Conservation (phyloP, 2,113 vertebrate genomes). For the Grus americana region DNA sequence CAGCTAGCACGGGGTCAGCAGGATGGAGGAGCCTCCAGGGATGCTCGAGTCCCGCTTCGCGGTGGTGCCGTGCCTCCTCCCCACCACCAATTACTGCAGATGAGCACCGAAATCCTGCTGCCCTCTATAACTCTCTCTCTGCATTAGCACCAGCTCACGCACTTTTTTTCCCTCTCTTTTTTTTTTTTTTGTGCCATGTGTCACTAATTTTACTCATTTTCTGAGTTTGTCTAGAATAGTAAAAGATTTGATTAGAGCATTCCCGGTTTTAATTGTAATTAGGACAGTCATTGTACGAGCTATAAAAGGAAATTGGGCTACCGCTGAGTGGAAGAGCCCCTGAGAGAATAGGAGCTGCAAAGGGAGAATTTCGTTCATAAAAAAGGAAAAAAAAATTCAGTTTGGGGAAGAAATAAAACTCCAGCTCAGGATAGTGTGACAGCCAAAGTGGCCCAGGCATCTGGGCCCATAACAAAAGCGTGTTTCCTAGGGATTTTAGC, state of each 20-base stretch:
- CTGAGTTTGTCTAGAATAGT: constrained; percentile 65
- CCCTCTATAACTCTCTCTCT: constrained; percentile 23
- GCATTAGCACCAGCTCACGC: neutral
- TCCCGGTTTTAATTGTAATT: constrained; percentile 69
- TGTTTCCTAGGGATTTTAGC: neutral
- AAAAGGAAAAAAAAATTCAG: neutral
- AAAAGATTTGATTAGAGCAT: constrained; percentile 70
- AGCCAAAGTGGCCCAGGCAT: neutral
- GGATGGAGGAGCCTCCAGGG: constrained; percentile 26
- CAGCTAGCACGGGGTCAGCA: neutral
- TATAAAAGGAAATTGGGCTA: constrained; percentile 73
- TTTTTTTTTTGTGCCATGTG: neutral
- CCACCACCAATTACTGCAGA: neutral
- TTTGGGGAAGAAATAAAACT: constrained; percentile 19
- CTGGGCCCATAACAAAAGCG: neutral
- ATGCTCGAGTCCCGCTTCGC: neutral
- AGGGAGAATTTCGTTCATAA: constrained; percentile 56
- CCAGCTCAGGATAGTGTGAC: constrained; percentile 10
- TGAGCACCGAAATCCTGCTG: neutral
- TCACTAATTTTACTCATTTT: constrained; percentile 70
- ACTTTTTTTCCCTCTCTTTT: neutral
- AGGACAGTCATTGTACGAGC: constrained; percentile 65
- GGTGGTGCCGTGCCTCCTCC: neutral
- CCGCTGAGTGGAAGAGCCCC: constrained; percentile 53
- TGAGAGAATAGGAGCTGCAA: constrained; percentile 22